Conservation (phyloP, 2,888 invertebrate genomes). For the Cephus spinipes region DNA sequence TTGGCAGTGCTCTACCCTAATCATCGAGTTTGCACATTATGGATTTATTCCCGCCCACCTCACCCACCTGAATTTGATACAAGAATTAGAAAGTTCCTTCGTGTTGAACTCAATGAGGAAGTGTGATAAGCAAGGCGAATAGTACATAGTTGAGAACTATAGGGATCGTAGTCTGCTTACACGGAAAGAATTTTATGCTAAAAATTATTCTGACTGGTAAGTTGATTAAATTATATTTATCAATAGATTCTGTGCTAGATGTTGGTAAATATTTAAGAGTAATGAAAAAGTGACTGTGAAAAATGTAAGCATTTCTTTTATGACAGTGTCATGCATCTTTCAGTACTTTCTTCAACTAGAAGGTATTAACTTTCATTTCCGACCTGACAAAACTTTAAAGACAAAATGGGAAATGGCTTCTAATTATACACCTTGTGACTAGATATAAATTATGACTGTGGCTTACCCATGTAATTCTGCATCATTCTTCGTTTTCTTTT, state of each 20-base stretch:
- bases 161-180: background rate
- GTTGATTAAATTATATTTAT: background rate
- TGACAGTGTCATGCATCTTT: background rate
- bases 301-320: background rate
- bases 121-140: background rate
- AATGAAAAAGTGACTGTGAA: background rate
- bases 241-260: background rate
- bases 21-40: background rate
- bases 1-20: background rate
- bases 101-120: too few species aligned
- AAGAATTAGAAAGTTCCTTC: too few species aligned
- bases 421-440: background rate
- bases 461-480: background rate
- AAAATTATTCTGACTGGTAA: background rate
- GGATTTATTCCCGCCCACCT: too few species aligned
- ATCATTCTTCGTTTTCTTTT: background rate
- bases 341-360: background rate
- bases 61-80: too few species aligned
- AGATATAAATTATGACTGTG: background rate
- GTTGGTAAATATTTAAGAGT: background rate
- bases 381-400: background rate
- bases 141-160: background rate
- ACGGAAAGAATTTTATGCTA: too few species aligned
- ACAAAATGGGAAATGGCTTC: background rate
- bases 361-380: background rate